Percentiles rank a stretch among this genome's conserved stretches.
phyloP scores from a whole-genome alignment of 1,140 invertebrate genomes.

The Propsilocerus akamusi region DNA sequence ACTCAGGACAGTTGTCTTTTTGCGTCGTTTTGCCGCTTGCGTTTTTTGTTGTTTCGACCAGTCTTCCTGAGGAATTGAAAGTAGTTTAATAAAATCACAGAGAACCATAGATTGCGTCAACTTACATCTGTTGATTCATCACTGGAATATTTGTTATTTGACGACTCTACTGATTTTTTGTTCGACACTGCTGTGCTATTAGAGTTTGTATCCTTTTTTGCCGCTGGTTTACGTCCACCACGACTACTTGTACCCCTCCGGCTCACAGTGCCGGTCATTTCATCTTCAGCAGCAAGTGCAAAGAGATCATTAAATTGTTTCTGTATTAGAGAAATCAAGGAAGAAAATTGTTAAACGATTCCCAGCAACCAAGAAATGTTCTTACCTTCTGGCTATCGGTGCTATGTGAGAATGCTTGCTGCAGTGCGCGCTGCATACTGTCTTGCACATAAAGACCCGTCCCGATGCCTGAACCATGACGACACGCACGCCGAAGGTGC shows the following conservation, averaged over 20 bases:
- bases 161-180: constrained; percentile 18
- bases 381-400: constrained; percentile 48
- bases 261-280: constrained; percentile 25
- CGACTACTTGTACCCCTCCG: constrained; percentile 20
- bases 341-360: constrained; percentile 14
- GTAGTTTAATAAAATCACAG: background rate
- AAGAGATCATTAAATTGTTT: constrained; percentile 84
- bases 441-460: constrained; percentile 43
- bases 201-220: constrained; percentile 19
- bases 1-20: constrained; percentile 16
- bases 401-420: constrained; percentile 56
- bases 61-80: constrained; percentile 14
- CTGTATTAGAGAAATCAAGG: constrained; percentile 37
- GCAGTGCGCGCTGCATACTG: constrained; percentile 74
- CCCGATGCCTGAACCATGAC: constrained; percentile 30
- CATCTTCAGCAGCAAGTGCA: constrained; percentile 75
- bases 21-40: constrained; percentile 18
- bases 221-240: constrained; percentile 18
- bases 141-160: constrained; percentile 20
- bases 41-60: constrained; percentile 21
- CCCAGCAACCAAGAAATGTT: background rate
- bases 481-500: constrained; percentile 54
- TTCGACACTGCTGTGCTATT: constrained; percentile 12
- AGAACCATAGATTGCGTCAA: background rate
- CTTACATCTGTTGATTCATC: constrained; percentile 20